Conservation (phyloP, 1,140 invertebrate species). For the Leptinotarsa undecemlineata region DNA sequence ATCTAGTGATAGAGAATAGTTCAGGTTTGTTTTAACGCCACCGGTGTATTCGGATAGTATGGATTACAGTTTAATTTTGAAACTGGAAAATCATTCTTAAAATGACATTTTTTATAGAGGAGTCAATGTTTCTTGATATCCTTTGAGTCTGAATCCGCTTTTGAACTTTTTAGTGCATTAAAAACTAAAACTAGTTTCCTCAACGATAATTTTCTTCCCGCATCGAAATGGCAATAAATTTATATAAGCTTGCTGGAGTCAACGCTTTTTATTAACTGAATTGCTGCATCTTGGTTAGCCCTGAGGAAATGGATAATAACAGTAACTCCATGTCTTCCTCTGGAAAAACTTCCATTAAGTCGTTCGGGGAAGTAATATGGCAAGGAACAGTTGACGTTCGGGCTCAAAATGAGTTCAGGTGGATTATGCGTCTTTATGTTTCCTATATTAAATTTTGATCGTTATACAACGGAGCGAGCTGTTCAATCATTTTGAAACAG, state of each 20-base stretch:
- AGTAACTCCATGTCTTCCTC: slow-evolving; percentile 67
- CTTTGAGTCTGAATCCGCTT: too few species aligned
- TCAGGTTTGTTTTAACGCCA: too few species aligned
- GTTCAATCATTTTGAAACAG: background rate
- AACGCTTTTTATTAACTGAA: slow-evolving; percentile 39
- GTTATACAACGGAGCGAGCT: background rate
- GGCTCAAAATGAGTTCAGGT: slow-evolving; percentile 1
- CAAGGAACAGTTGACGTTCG: background rate
- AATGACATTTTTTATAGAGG: too few species aligned
- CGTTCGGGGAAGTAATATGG: slow-evolving; percentile 61
- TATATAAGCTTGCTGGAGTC: slow-evolving; percentile 14
- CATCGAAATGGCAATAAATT: slow-evolving; percentile 12
- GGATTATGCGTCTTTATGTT: background rate
- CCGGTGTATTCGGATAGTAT: too few species aligned
- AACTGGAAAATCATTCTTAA: too few species aligned
- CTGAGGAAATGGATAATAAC: slow-evolving; percentile 67
- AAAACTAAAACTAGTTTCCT: background rate
- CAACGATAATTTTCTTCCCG: background rate
- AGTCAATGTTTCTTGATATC: too few species aligned
- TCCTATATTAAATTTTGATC: slow-evolving; percentile 1
- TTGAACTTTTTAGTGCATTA: background rate
- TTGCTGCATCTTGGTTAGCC: slow-evolving; percentile 53
- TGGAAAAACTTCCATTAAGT: slow-evolving; percentile 64
- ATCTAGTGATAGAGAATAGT: too few species aligned
- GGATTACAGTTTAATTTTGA: too few species aligned